Percentiles rank a stretch among this genome's conserved stretches.
phyloP scores from a whole-genome alignment of 1,140 invertebrate genomes.

The Globodera rostochiensis region DNA sequence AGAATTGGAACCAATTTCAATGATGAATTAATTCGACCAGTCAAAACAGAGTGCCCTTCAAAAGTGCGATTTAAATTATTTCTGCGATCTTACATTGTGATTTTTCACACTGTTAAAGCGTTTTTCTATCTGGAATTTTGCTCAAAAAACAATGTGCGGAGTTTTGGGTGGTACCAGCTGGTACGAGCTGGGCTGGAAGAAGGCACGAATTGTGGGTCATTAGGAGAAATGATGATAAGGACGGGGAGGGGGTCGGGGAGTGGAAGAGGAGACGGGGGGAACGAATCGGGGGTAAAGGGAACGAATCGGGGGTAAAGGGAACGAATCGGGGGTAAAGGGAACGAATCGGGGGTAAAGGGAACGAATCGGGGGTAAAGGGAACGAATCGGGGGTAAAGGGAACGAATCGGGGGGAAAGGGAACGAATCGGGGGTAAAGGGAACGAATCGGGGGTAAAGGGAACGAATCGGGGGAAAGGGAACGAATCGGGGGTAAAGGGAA shows the following conservation, averaged over 20 bases:
- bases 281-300: neutral
- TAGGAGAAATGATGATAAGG: neutral
- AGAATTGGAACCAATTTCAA: neutral
- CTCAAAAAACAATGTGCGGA: neutral
- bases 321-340: neutral
- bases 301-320: neutral
- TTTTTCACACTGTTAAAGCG: too few relatives aligned
- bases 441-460: too few relatives aligned
- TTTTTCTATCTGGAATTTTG: neutral
- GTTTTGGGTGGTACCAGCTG: conserved; percentile 12
- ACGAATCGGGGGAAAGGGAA: too few relatives aligned
- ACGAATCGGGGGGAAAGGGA: neutral
- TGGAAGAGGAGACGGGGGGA: neutral
- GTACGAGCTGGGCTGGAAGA: neutral
- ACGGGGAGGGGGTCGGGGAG: neutral
- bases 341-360: neutral
- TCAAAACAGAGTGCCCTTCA: too few relatives aligned
- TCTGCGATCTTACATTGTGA: too few relatives aligned
- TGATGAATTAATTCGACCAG: neutral
- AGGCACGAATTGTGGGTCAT: neutral
- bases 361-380: too few relatives aligned
- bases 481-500: too few relatives aligned
- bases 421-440: neutral
- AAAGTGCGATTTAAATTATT: too few relatives aligned
- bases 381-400: too few relatives aligned